A percentile compares a stretch with the other conserved stretches of the same genome.
These are phyloP conservation scores for Drosophila planitibia DNA, from an alignment of 2,888 invertebrate genomes.

Conservation along the genomic window DNA sequence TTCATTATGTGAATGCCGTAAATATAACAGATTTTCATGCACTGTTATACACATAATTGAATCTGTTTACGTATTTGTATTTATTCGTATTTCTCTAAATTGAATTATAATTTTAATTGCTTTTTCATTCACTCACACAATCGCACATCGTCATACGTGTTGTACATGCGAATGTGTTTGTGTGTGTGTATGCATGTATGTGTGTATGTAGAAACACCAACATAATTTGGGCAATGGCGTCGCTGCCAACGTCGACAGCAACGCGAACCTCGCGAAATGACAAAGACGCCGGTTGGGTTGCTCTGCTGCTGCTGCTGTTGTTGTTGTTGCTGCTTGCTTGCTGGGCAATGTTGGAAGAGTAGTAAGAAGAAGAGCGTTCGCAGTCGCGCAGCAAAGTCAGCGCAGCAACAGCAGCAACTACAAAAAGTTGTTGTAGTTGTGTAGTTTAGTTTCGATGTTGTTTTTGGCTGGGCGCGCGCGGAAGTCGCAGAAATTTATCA, in stretches of 20 bases:
- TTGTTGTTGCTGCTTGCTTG: slow-evolving; percentile 24
- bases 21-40: neutral
- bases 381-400: slow-evolving; percentile 56
- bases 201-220: slow-evolving; percentile 31
- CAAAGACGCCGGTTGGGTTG: slow-evolving; percentile 73
- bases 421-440: slow-evolving; percentile 74
- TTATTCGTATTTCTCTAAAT: slow-evolving; percentile 13
- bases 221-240: slow-evolving; percentile 69
- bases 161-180: neutral
- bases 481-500: slow-evolving; percentile 73
- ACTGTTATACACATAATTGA: slow-evolving; percentile 11
- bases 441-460: slow-evolving; percentile 73
- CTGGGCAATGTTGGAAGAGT: slow-evolving; percentile 51
- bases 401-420: slow-evolving; percentile 61
- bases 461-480: slow-evolving; percentile 73
- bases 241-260: slow-evolving; percentile 60
- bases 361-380: slow-evolving; percentile 52
- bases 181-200: neutral
- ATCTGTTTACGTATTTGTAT: slow-evolving; percentile 3
- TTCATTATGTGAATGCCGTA: neutral
- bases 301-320: slow-evolving; percentile 29
- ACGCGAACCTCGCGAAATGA: slow-evolving; percentile 65
- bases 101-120: slow-evolving; percentile 35
- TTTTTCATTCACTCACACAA: slow-evolving; percentile 39
- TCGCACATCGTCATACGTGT: neutral